Conservation (phyloP, 2,113 vertebrate genomes). For the Orientallactaga bullata region DNA sequence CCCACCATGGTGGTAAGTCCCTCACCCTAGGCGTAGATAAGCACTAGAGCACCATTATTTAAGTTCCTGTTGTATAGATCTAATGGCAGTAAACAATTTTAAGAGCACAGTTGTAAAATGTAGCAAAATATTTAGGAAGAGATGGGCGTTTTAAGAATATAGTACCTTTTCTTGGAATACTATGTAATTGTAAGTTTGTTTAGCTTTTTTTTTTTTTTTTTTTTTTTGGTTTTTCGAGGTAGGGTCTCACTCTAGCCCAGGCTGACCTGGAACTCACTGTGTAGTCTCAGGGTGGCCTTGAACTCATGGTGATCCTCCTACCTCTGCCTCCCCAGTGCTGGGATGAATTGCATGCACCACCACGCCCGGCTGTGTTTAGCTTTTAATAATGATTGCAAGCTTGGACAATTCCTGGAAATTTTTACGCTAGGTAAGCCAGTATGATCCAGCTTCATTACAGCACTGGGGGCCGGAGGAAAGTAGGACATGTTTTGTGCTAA, state of each 20-base stretch:
- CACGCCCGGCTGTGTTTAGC: too few relatives aligned
- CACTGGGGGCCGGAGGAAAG: background rate
- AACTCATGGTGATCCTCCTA: too few relatives aligned
- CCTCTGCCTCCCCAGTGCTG: too few relatives aligned
- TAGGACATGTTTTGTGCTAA: background rate
- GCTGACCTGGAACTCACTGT: too few relatives aligned
- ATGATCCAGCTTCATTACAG: too few relatives aligned
- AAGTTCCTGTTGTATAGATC: background rate
- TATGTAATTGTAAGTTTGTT: background rate
- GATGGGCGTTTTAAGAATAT: background rate
- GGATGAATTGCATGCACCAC: too few relatives aligned
- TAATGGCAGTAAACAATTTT: background rate
- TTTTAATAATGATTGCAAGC: background rate
- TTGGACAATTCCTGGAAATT: background rate
- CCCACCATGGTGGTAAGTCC: background rate
- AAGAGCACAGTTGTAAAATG: background rate
- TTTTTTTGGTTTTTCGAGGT: too few relatives aligned
- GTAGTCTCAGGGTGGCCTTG: too few relatives aligned
- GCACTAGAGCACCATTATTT: fast-evolving
- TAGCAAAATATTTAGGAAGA: slow-evolving; percentile 7
- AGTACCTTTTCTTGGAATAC: background rate
- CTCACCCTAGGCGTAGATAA: background rate
- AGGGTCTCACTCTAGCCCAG: too few relatives aligned
- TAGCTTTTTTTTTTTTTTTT: too few relatives aligned
- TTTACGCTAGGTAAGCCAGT: background rate